These are phyloP conservation scores for Tipula lateralis DNA, from an alignment of 2,888 invertebrate genomes.

Conservation along the genomic window DNA sequence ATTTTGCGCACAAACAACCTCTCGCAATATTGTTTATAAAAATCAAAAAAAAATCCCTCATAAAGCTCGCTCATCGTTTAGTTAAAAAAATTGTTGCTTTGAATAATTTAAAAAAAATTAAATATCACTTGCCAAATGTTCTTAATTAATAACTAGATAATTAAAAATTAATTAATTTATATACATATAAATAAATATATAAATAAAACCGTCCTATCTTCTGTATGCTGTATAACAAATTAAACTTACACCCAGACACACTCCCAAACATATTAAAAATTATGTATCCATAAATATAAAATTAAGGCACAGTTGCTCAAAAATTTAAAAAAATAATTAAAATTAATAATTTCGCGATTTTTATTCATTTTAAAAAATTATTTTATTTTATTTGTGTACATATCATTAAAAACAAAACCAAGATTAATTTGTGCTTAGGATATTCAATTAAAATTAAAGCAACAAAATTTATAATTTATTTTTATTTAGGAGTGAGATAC, in stretches of 20 bases:
- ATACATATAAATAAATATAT: too few species aligned
- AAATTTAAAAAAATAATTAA: background rate
- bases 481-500: background rate
- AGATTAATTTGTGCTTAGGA: background rate
- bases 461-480: background rate
- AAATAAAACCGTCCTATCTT: background rate
- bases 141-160: background rate
- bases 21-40: background rate
- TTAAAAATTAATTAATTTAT: background rate
- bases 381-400: background rate
- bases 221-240: background rate
- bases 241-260: background rate
- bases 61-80: background rate
- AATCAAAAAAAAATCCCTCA: background rate
- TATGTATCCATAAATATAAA: background rate
- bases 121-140: background rate
- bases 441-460: background rate
- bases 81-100: conserved; percentile 1
- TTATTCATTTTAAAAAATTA: background rate
- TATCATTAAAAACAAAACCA: background rate
- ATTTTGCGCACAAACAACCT: background rate
- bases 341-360: background rate
- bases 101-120: background rate
- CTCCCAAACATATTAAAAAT: background rate
- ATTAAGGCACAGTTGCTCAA: conserved; percentile 24